These are phyloP conservation scores for Zaprionus camerounensis DNA, from an alignment of 1,140 invertebrate genomes.

Conservation along the genomic window DNA sequence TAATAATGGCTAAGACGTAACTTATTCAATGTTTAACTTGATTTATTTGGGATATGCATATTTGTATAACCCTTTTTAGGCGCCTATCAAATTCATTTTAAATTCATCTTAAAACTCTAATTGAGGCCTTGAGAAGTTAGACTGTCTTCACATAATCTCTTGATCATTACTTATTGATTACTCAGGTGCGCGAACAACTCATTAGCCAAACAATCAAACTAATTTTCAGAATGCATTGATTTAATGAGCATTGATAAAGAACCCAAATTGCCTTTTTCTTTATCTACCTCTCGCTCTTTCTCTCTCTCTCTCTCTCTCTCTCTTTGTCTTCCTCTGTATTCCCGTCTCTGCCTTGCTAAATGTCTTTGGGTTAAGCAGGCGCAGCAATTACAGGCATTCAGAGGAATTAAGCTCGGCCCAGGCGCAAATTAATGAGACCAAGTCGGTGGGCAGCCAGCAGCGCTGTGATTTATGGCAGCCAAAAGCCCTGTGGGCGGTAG, in stretches of 20 bases:
- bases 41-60: too few relatives aligned
- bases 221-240: constrained; percentile 24
- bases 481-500: background rate
- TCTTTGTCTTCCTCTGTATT: background rate
- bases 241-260: constrained; percentile 38
- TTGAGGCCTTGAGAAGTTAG: too few relatives aligned
- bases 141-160: too few relatives aligned
- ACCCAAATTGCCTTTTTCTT: constrained; percentile 36
- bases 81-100: background rate
- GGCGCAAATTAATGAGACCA: constrained; percentile 56
- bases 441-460: constrained; percentile 24
- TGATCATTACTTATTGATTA: background rate
- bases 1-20: too few relatives aligned
- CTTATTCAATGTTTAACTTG: too few relatives aligned
- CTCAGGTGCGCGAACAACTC: background rate
- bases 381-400: constrained; percentile 51
- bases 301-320: background rate
- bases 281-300: background rate
- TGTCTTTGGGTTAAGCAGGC: constrained; percentile 6
- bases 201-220: background rate
- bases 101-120: background rate
- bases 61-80: too few relatives aligned
- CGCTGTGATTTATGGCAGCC: constrained; percentile 56
- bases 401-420: constrained; percentile 42
- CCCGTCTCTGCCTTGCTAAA: background rate